Percentiles rank a stretch among this genome's conserved stretches.
Evolutionary conservation across 1,140 invertebrate species (phyloP).

Genomic region (Drosophila kikkawai): DNA sequence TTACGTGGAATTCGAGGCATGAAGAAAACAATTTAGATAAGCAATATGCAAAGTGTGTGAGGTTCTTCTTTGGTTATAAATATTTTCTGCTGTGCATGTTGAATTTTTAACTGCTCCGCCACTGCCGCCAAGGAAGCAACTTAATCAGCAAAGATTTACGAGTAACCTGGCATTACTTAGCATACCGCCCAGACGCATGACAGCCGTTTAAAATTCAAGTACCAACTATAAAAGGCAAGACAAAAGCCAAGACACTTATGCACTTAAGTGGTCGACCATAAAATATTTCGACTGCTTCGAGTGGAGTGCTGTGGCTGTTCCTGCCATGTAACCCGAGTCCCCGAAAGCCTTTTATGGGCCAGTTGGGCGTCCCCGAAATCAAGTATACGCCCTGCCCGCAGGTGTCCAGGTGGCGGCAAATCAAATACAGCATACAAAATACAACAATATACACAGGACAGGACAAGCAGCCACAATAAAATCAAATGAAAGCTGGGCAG

Average conservation of each 20-base stretch:
- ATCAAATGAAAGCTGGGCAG: constrained; percentile 61
- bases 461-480: constrained; percentile 25
- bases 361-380: constrained; percentile 44
- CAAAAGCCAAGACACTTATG: constrained; percentile 64
- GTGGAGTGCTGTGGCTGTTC: constrained; percentile 24
- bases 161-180: constrained; percentile 41
- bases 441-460: neutral
- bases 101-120: constrained; percentile 40
- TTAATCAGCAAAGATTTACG: constrained; percentile 69
- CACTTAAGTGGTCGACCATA: constrained; percentile 73
- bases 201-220: constrained; percentile 71
- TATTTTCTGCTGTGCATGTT: constrained; percentile 49
- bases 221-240: constrained; percentile 72
- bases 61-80: constrained; percentile 39
- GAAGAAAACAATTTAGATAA: constrained; percentile 79
- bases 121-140: constrained; percentile 35
- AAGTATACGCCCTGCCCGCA: constrained; percentile 24
- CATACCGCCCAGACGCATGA: constrained; percentile 29
- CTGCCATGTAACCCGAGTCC: constrained; percentile 52
- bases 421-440: constrained; percentile 39
- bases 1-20: constrained; percentile 20
- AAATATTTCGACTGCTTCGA: constrained; percentile 64
- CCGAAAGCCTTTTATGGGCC: constrained; percentile 63
- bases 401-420: constrained; percentile 47
- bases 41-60: constrained; percentile 56